A percentile compares a stretch with the other conserved stretches of the same genome.
phyloP scores from a whole-genome alignment of 2,797 vertebrate species.

The Columba guinea region DNA sequence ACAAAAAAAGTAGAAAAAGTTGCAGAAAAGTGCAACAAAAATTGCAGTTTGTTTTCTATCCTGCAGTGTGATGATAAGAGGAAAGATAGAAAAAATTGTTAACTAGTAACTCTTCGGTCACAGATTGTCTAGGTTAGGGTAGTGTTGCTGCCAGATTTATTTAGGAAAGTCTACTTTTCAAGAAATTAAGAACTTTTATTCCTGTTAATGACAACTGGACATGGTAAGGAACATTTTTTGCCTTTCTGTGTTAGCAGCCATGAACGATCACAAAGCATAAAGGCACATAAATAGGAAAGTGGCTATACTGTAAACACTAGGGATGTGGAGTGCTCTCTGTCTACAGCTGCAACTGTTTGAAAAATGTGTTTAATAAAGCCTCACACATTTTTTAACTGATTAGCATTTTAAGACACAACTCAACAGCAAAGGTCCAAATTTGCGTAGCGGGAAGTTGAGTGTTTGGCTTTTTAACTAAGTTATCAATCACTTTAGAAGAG shows the following conservation, averaged over 20 bases:
- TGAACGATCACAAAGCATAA: neutral
- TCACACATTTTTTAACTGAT: neutral
- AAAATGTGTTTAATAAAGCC: slow-evolving; percentile 36
- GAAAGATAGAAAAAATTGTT: neutral
- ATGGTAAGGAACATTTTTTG: neutral
- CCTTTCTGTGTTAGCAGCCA: neutral
- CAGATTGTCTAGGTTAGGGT: neutral
- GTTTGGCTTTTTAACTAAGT: neutral
- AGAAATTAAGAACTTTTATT: neutral
- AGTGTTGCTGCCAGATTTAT: neutral
- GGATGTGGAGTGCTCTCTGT: neutral
- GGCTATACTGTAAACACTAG: neutral
- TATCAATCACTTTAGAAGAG: neutral
- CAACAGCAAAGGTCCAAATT: neutral
- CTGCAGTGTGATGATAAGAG: neutral
- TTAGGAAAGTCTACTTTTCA: neutral
- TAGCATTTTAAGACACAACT: neutral
- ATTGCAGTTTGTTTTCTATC: neutral
- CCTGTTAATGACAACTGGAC: neutral
- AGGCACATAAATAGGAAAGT: neutral
- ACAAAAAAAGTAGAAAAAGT: neutral
- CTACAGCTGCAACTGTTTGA: neutral
- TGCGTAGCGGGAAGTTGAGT: neutral
- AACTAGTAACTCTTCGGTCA: neutral
- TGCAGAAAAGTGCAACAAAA: neutral